Evolutionary conservation across 2,888 invertebrate genomes (phyloP), one percentile per base, ranked within the genome.

Genomic region (Azorinus chamasolen): DNA sequence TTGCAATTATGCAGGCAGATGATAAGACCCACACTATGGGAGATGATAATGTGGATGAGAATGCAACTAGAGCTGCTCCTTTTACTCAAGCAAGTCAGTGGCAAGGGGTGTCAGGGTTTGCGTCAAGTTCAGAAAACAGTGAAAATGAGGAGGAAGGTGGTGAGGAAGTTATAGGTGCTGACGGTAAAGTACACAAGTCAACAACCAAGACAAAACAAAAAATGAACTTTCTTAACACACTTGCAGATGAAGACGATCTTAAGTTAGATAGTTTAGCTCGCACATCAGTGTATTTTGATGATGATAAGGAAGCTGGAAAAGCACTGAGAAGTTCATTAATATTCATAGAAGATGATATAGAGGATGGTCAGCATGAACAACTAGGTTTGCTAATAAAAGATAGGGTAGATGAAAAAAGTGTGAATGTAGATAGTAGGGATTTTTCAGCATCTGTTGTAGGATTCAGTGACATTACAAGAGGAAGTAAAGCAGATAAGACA

Each of bases 11-110:
- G 83, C 88, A 89, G 73, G 85, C 85, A 12, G 91, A 91, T 64
- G 91, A 89, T 10, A 89, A 86, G 75, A 90, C 90, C 27, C 90
- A 89, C 32, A 89, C 89, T 24, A 77, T 84, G 50, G 87, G 79
- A 27, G 89, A 89, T 73, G 90, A 89, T 63, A 88, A 86, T 63
- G 85, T 88, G 20, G 92, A 92, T 79, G 92, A 93, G 65, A 90
- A 91, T 81, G 92, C 92, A 50, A 92, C 92, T 2, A 83, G 91
- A 20, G 92, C 92, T n/a, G 92, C 92, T 8, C 93, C 93, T 8
- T 92, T 98, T 12, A 98, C 98, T 0, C 94, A 98, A 18, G 98
- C 97, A 1, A 98, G 98, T 20, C 97, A 97, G 89, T 98, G 98
- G 97, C 98, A 98, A 91, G 97, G 86, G n/a, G 81, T 87, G 65